Base-by-base conservation (phyloP, 2,888 invertebrate species). In the Rhimphoctona megacephalus region DNA sequence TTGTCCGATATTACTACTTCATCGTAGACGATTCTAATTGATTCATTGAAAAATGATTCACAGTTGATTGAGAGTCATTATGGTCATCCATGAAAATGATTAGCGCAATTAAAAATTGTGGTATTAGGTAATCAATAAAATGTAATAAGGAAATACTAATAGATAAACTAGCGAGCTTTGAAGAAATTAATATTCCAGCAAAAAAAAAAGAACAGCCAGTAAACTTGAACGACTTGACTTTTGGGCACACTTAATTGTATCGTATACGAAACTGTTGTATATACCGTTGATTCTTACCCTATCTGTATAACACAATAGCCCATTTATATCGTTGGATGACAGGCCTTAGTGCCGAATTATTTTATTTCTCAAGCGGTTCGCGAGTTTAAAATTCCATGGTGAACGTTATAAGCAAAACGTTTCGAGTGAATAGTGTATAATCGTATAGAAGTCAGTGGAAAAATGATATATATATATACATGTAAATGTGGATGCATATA, bases 311-410 rank as follows among this genome's bases (percentile, higher is more conserved):
- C 36, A 69, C 57, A 54, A 72, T 80, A 43, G 76, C 66, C 72
- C 83, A 86, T 81, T 74, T 54, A 78, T 78, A 73, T 54, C 33
- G 49, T 52, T 14, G 54, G 61, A n/a, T 30, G 83, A 76, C 85
- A 72, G 52, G 81, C 39, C 77, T 61, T 52, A 67, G 72, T 57
- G 83, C 77, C 72, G 76, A 86, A 86, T 83, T 86, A 83, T 83
- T 83, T 81, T 77, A 73, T 84, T 83, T 78, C 69, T 69, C 77
- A 52, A 74, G 30, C 33, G 70, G 7, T n/a, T 70, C 67, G 67
- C 83, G 83, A 74, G 78, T 69, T 84, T 78, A 25, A 81, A 86
- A 86, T 84, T 86, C 81, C 86, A 39, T 69, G 33, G 79, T 19
- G 76, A 69, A 57, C 46, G 73, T 69, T 66, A 57, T 11, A 74